A percentile compares a stretch with the other conserved stretches of the same genome.
phyloP scores from a whole-genome alignment of 2,888 invertebrate species.

The Tetropium fuscum region DNA sequence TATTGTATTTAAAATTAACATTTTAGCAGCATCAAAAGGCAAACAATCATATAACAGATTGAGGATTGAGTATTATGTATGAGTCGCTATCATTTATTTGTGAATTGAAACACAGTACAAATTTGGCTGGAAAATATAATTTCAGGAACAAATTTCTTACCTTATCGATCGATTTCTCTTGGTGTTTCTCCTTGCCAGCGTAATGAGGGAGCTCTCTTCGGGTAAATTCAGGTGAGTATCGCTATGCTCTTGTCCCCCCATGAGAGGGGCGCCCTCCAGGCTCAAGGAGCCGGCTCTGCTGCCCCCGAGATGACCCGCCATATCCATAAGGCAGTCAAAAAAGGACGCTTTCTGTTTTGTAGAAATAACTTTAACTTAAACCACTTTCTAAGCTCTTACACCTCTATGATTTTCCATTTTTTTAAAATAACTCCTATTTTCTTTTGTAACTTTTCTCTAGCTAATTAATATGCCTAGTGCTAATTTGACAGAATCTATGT shows the following conservation, averaged over 20 bases:
- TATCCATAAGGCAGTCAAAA: slow-evolving; percentile 96
- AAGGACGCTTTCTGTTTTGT: slow-evolving; percentile 88
- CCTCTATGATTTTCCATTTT: slow-evolving; percentile 23
- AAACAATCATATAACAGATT: too few relatives aligned
- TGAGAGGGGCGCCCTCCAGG: slow-evolving; percentile 72
- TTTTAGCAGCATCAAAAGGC: too few relatives aligned
- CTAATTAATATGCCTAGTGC: slow-evolving; percentile 37
- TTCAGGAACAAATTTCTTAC: too few relatives aligned
- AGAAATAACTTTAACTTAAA: slow-evolving; percentile 60
- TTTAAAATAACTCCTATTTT: slow-evolving; percentile 15
- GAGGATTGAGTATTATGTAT: too few relatives aligned
- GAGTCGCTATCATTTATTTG: too few relatives aligned
- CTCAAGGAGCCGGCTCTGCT: slow-evolving; percentile 80
- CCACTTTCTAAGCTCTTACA: slow-evolving; percentile 29
- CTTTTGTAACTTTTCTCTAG: slow-evolving; percentile 9
- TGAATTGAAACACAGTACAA: too few relatives aligned
- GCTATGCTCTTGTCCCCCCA: slow-evolving; percentile 61
- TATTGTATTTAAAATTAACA: too few relatives aligned
- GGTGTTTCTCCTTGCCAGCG: slow-evolving; percentile 78
- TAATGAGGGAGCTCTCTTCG: slow-evolving; percentile 76
- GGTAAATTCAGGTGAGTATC: slow-evolving; percentile 58
- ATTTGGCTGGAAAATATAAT: too few relatives aligned
- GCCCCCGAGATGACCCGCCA: slow-evolving; percentile 80
- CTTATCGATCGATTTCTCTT: slow-evolving; percentile 77
- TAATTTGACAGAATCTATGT: slow-evolving; percentile 30